Conservation (phyloP, 2,113 vertebrate species). For the Chiloscyllium plagiosum region DNA sequence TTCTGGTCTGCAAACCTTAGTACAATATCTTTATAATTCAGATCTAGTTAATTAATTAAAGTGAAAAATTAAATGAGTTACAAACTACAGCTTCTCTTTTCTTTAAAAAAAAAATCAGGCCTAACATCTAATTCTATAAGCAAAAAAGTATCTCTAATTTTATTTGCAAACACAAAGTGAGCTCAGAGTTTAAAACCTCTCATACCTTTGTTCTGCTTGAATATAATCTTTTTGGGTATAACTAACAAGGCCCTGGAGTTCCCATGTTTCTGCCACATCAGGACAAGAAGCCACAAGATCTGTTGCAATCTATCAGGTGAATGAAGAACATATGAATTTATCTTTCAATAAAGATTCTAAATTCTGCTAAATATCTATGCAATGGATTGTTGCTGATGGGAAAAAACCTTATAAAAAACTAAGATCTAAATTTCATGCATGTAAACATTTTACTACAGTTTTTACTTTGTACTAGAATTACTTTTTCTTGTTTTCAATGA, state of each 20-base stretch:
- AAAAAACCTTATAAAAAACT: conserved; percentile 37
- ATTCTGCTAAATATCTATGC: not conserved
- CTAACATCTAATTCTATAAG: not conserved
- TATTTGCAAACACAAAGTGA: not conserved
- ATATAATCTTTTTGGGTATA: conserved; percentile 62
- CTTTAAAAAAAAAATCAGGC: not conserved
- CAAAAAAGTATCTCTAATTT: not conserved
- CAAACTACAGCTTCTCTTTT: not conserved
- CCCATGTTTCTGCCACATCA: conserved; percentile 61
- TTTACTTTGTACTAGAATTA: not conserved
- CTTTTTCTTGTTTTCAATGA: not conserved
- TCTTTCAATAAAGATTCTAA: not conserved
- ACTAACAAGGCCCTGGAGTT: conserved; percentile 63
- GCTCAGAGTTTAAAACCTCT: not conserved
- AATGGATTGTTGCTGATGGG: not conserved
- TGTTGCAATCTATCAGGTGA: conserved; percentile 63
- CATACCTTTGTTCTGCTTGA: conserved; percentile 78
- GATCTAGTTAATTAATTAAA: not conserved
- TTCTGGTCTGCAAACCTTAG: not conserved
- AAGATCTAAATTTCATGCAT: not conserved
- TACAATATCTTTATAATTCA: not conserved
- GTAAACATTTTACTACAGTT: not conserved
- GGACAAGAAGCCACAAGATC: conserved; percentile 66
- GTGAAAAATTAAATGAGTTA: not conserved
- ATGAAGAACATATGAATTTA: not conserved